Base-by-base conservation (phyloP, 2,113 vertebrate genomes). In the Varanus salvator region DNA sequence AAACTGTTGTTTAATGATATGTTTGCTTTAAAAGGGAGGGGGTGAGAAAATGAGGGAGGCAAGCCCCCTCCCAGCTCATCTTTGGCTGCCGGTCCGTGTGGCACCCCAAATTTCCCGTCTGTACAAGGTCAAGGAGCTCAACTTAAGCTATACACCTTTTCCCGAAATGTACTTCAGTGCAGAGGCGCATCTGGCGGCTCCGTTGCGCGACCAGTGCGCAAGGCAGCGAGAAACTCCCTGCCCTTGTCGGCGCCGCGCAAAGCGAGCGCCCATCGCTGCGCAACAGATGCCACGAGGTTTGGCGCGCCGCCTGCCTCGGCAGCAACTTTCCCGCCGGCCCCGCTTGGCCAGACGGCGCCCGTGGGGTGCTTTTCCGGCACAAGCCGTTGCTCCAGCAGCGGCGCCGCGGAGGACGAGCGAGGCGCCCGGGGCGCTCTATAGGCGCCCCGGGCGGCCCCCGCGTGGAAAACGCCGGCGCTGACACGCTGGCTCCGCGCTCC, bases 401-500 rank as follows among this genome's bases (percentile, higher is more conserved):
- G 23, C 87, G 50, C 12, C 29, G 9, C 27, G 57, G 83, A 57
- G 48, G 54, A 88, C 1, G 8, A 57, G 77, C 21, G 34, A 64
- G 76, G 66, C 12, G 64, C 57, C 14, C 11, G 27, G 27, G 27
- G 50, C 15, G 50, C 86, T 14, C 21, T 44, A 3, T 3, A 64
- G 76, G 66, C 12, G 64, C 57, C 14, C 11, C 69, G 27, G 27
- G 50, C 15, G 50, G 25, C 31, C 19, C 78, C 57, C 57, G 85
- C 80, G n/a, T 21, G 57, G 71, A 69, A 87, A 69, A 38, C 90
- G 54, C 60, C 2, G 60, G 48, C 23, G 80, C 72, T 57, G 89
- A 90, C 60, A 71, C 69, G 85, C 23, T 54, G 90, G 48, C 80
- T 21, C 34, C 4, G 69, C 34, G 81, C 84, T n/a, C 71, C n/a